Conservation (phyloP, 2,888 invertebrate species). For the Aquatica leii region DNA sequence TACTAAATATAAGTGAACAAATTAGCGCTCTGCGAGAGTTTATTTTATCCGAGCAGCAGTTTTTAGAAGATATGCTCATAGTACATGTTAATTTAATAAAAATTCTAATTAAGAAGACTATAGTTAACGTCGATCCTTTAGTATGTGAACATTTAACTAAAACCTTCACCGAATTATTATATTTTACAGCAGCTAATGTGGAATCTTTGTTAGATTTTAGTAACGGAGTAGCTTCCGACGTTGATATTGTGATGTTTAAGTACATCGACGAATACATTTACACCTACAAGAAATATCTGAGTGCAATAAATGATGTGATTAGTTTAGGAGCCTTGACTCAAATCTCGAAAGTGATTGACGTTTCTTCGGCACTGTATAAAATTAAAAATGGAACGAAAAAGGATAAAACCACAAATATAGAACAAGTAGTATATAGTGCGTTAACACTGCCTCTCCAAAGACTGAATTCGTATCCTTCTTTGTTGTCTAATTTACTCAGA, state of each 20-base stretch:
- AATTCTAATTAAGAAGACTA: constrained; percentile 71
- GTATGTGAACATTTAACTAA: constrained; percentile 72
- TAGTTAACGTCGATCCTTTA: constrained; percentile 64
- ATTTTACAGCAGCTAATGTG: constrained; percentile 73
- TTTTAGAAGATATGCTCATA: constrained; percentile 73
- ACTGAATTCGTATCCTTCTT: constrained; percentile 70
- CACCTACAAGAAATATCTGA: constrained; percentile 75
- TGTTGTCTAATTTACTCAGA: constrained; percentile 63
- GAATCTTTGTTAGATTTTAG: constrained; percentile 75
- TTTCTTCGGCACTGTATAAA: constrained; percentile 62
- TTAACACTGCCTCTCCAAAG: constrained; percentile 70
- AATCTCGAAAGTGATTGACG: constrained; percentile 70
- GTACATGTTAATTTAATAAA: constrained; percentile 71
- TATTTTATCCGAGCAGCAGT: constrained; percentile 72
- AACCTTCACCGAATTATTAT: constrained; percentile 73
- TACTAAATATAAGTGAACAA: constrained; percentile 45
- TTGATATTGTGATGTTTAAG: constrained; percentile 74
- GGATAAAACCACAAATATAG: constrained; percentile 60
- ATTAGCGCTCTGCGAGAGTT: constrained; percentile 46
- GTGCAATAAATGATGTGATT: constrained; percentile 76
- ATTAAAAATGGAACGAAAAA: constrained; percentile 48
- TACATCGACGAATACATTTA: constrained; percentile 76
- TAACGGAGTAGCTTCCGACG: constrained; percentile 70
- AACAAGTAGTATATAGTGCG: constrained; percentile 68
- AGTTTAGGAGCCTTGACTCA: constrained; percentile 75